Evolutionary conservation across 2,888 invertebrate genomes (phyloP).

Genomic region (Watsonalla binaria): DNA sequence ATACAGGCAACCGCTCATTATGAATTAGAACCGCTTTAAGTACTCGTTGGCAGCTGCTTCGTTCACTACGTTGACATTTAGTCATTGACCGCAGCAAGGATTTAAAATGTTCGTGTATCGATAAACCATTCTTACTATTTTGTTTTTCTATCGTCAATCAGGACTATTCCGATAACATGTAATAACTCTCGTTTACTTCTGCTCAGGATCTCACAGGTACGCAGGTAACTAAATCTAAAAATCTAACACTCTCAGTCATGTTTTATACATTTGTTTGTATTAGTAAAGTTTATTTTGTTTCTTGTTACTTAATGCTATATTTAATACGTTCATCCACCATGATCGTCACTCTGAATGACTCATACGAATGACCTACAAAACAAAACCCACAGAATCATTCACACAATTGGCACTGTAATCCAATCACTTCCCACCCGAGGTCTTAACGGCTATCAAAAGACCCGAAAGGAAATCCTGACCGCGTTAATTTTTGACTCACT

Average conservation of each 20-base stretch:
- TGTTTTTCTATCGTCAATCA: no score
- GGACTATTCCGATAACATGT: no score
- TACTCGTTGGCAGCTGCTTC: background rate
- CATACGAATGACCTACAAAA: constrained; percentile 5
- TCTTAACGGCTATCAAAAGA: constrained; percentile 46
- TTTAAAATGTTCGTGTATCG: no score
- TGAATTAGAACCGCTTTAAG: constrained; percentile 58
- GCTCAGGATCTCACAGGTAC: no score
- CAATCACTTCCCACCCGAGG: constrained; percentile 35
- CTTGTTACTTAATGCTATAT: no score
- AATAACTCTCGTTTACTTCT: no score
- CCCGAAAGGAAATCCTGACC: constrained; percentile 40
- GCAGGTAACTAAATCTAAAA: no score
- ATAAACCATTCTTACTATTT: no score
- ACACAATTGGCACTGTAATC: constrained; percentile 34
- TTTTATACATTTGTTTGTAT: no score
- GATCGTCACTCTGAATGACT: background rate
- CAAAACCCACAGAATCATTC: constrained; percentile 21
- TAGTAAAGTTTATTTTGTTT: no score
- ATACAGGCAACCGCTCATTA: constrained; percentile 59
- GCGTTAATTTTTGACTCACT: background rate
- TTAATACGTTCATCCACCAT: no score
- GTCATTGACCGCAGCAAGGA: background rate
- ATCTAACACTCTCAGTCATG: no score
- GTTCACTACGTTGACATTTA: background rate